Percentiles rank a stretch among this genome's conserved stretches.
Conservation (phyloP, 1,140 invertebrate species). For the Trichomalopsis sarcophagae region DNA sequence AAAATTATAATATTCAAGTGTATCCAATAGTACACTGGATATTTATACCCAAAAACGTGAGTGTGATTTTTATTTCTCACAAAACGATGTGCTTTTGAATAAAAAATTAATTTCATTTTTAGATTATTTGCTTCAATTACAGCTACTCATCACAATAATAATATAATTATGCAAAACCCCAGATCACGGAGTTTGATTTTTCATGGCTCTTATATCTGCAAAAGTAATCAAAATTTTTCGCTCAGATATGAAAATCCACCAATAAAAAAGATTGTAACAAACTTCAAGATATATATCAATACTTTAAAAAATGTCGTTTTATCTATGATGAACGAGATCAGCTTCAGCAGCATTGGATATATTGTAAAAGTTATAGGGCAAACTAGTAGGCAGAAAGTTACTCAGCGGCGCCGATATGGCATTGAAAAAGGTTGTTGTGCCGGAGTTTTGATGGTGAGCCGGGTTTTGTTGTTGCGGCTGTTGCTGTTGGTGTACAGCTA, state of each 20-base stretch:
- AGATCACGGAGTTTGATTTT: background rate
- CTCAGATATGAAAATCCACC: background rate
- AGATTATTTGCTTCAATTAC: background rate
- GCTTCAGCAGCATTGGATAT: constrained; percentile 68
- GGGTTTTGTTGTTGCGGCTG: constrained; percentile 53
- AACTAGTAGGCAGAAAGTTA: constrained; percentile 68
- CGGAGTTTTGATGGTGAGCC: constrained; percentile 58
- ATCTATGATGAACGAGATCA: constrained; percentile 67
- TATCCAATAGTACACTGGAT: background rate
- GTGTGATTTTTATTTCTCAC: background rate
- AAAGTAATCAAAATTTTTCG: background rate
- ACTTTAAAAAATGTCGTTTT: constrained; percentile 39
- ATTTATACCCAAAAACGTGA: background rate
- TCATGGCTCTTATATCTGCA: background rate
- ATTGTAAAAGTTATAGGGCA: constrained; percentile 72
- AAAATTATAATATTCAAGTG: background rate
- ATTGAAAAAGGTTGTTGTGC: constrained; percentile 66
- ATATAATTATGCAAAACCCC: background rate
- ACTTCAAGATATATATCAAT: background rate
- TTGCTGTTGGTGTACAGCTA: background rate
- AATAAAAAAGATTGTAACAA: background rate
- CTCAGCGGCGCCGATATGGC: constrained; percentile 63
- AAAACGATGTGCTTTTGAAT: background rate
- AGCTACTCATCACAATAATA: background rate
- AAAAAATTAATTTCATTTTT: too few relatives aligned